These are phyloP conservation scores for Rhinophrynus dorsalis DNA, from an alignment of 2,797 vertebrate species.

Conservation along the genomic window DNA sequence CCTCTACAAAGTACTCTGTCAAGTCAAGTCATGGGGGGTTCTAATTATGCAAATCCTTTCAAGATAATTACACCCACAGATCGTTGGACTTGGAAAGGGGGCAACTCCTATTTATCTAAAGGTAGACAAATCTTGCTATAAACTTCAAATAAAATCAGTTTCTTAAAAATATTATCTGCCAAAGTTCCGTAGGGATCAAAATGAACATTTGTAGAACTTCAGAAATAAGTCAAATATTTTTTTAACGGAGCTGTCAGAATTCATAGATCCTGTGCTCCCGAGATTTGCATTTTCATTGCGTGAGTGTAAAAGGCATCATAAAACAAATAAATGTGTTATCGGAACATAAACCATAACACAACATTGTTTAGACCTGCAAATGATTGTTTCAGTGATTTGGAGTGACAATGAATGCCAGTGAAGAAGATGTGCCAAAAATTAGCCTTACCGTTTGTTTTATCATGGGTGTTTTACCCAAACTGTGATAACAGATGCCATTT, in stretches of 20 bases:
- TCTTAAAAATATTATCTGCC: no score
- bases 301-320: not conserved
- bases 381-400: constrained; percentile 24
- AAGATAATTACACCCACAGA: no score
- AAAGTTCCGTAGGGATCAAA: not conserved
- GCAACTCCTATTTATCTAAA: no score
- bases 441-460: not conserved
- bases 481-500: not conserved
- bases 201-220: not conserved
- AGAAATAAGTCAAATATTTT: constrained; percentile 1
- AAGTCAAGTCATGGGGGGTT: no score
- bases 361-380: constrained; percentile 31
- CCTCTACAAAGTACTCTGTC: no score
- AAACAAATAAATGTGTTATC: not conserved
- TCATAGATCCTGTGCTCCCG: not conserved
- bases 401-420: constrained; percentile 40
- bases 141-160: no score
- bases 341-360: constrained; percentile 31
- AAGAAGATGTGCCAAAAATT: constrained; percentile 12
- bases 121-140: no score
- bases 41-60: no score
- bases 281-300: not conserved
- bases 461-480: not conserved
- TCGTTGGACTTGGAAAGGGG: no score
- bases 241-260: not conserved